Evolutionary conservation across 2,888 invertebrate genomes (phyloP).

Genomic region (Caenorhabditis sinica): DNA sequence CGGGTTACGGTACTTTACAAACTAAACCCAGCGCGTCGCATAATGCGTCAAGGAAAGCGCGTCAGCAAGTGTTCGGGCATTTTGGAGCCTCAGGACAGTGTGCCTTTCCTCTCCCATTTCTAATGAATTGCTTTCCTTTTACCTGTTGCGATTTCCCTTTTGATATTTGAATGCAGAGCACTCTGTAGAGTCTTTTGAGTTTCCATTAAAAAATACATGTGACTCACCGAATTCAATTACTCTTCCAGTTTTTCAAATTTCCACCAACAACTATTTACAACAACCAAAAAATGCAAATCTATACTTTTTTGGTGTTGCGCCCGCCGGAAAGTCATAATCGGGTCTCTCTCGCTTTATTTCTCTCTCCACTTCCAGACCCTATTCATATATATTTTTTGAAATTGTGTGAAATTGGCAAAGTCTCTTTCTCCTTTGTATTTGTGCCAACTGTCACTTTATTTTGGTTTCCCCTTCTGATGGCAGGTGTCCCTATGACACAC

Average conservation of each 20-base stretch:
- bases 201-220: too few species aligned
- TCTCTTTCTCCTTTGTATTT: conserved; percentile 48
- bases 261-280: neutral
- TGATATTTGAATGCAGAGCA: too few species aligned
- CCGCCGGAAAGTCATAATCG: conserved; percentile 47
- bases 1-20: too few species aligned
- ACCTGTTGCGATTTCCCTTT: neutral
- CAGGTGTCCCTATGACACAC: conserved; percentile 36
- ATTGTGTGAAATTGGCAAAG: conserved; percentile 28
- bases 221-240: neutral
- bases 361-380: conserved; percentile 43
- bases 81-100: too few species aligned
- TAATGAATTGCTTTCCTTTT: neutral
- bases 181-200: too few species aligned
- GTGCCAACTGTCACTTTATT: conserved; percentile 57
- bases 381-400: conserved; percentile 32
- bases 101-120: too few species aligned
- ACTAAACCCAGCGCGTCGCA: too few species aligned
- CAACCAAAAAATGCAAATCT: conserved; percentile 36
- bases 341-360: conserved; percentile 4
- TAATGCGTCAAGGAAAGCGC: too few species aligned
- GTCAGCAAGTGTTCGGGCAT: too few species aligned
- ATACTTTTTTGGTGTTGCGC: neutral
- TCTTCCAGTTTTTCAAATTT: conserved; percentile 15
- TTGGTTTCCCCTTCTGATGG: neutral